Evolutionary conservation across 2,113 vertebrate species (phyloP), one percentile per base, ranked within the genome.

Genomic region (Myrmecophaga tridactyla): DNA sequence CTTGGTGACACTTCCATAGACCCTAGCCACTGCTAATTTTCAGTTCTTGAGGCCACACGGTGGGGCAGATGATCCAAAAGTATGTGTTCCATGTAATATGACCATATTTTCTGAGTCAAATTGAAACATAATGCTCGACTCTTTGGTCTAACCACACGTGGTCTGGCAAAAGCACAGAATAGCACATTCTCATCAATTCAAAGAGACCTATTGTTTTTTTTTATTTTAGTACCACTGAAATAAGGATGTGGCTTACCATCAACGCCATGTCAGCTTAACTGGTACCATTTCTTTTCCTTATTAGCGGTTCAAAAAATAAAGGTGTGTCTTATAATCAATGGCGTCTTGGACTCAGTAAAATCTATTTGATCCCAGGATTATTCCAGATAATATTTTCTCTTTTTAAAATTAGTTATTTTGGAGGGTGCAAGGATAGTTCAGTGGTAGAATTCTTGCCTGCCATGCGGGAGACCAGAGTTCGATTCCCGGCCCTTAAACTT

Each of bases 301-400:
- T n/a, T 46, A 63, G 20, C 62, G 69, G 6, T 21, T 60, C 46
- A 81, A 63, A 92, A 70, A 90, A 53, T 53, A 89, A 63, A 10
- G 0, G 15, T 20, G 1, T 46, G 2, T 63, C 63, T 88, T 84
- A 60, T 7, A 88, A 85, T 91, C 58, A 51, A 56, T 6, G 70
- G 41, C 21, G 70, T 77, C 56, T 83, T 76, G 70, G 34, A 63
- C 51, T 84, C 20, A 3, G 83, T 46, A 69, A 93, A 78, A 69
- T 29, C 29, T 69, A 84, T 85, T 41, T 70, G 48, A 89, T 39
- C 56, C 48, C 21, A 58, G 6, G 14, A 53, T 60, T 77, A 82
- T 39, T 36, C 65, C 65, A 48, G 70, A 92, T 94, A 94, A 43
- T 82, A 41, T 84, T 70, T 93, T 92, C 51, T 67, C 72, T 69